phyloP scores from a whole-genome alignment of 2,797 vertebrate species.

The Melanotaenia maccullochi region DNA sequence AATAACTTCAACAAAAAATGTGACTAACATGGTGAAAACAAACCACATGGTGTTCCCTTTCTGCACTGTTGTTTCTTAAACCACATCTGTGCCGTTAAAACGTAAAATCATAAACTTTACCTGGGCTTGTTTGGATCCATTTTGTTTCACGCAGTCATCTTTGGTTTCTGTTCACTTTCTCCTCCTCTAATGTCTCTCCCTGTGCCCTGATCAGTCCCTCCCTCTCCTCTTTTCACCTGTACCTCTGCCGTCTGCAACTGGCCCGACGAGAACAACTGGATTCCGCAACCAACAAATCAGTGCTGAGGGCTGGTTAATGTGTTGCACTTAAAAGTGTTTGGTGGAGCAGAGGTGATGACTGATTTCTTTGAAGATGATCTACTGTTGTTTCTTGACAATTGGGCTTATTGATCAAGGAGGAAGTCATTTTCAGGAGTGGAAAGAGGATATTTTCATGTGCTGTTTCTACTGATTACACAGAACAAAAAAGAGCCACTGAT shows the following conservation, averaged over 20 bases:
- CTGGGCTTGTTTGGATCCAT: slow-evolving; percentile 77
- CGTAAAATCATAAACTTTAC: slow-evolving; percentile 63
- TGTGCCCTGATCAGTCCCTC: slow-evolving; percentile 55
- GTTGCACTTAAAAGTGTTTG: slow-evolving; percentile 35
- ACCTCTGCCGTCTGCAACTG: slow-evolving; percentile 60
- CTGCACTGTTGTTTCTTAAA: not conserved
- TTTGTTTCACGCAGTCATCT: slow-evolving; percentile 76
- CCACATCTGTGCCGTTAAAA: not conserved
- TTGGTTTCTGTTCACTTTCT: slow-evolving; percentile 68
- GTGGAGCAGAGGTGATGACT: slow-evolving; percentile 21
- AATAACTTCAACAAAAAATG: not conserved
- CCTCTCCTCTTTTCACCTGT: slow-evolving; percentile 69
- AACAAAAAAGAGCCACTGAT: not conserved
- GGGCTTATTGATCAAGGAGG: slow-evolving; percentile 26
- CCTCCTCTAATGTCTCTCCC: slow-evolving; percentile 56
- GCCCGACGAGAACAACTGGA: slow-evolving; percentile 77
- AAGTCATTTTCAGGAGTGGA: slow-evolving; percentile 20
- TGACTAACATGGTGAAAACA: not conserved
- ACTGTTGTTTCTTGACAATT: slow-evolving; percentile 37
- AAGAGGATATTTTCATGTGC: not conserved
- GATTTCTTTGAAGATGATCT: slow-evolving; percentile 17
- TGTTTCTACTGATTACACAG: not conserved
- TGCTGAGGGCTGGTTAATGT: slow-evolving; percentile 52
- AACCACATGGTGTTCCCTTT: not conserved
- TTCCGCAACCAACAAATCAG: slow-evolving; percentile 68